phyloP scores from a whole-genome alignment of 2,888 invertebrate species.

The Melanotus villosus region DNA sequence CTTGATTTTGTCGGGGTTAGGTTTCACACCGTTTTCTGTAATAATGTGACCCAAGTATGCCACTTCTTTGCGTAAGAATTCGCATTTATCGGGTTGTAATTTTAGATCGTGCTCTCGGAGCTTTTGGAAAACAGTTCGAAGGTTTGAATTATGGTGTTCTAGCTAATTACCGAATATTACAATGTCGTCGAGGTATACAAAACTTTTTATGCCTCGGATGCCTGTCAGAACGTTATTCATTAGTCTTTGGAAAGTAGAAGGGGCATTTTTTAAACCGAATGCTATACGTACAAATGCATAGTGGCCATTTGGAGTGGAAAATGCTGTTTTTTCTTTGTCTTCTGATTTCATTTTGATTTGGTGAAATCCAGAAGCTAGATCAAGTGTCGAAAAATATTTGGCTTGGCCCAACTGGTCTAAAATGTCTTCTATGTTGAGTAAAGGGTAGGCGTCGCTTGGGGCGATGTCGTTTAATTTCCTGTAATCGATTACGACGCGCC shows the following conservation, averaged over 20 bases:
- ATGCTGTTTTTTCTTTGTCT: conserved; percentile 50
- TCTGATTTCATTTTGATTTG: too few relatives aligned
- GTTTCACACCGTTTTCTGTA: conserved; percentile 46
- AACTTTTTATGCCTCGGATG: conserved; percentile 52
- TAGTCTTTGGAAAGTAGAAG: conserved; percentile 56
- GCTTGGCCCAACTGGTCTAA: neutral
- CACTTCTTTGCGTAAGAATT: conserved; percentile 21
- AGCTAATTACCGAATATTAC: conserved; percentile 54
- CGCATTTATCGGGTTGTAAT: too few relatives aligned
- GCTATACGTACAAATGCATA: conserved; percentile 54
- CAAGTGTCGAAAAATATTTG: neutral
- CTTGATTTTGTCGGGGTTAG: conserved; percentile 49
- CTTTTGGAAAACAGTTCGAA: conserved; percentile 28
- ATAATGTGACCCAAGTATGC: neutral
- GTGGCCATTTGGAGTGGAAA: conserved; percentile 52
- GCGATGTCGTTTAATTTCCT: too few relatives aligned
- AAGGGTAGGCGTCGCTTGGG: too few relatives aligned
- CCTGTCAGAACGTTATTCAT: conserved; percentile 49
- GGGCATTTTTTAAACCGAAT: conserved; percentile 55
- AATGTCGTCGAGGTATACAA: conserved; percentile 63
- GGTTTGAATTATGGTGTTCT: conserved; percentile 6
- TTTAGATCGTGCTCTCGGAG: too few relatives aligned
- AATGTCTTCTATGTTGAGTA: too few relatives aligned
- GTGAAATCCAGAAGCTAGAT: too few relatives aligned
- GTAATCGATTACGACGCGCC: too few relatives aligned